Evolutionary conservation across 2,888 invertebrate species (phyloP).

Genomic region (Leptopilina myrica): DNA sequence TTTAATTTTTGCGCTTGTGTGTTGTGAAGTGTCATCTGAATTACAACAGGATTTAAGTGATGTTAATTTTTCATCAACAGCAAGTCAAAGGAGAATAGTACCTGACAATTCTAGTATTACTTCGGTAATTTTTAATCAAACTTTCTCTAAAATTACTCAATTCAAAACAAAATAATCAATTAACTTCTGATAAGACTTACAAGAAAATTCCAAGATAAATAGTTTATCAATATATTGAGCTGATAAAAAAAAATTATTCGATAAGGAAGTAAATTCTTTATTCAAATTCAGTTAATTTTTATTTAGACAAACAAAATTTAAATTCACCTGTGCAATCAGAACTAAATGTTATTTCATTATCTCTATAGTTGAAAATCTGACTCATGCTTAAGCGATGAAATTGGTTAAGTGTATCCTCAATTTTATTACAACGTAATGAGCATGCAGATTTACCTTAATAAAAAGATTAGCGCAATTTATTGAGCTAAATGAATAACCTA

Average conservation of each 20-base stretch:
- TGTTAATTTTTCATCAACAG: constrained; percentile 55
- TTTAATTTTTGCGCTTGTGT: constrained; percentile 25
- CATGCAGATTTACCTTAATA: constrained; percentile 30
- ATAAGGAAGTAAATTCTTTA: background rate
- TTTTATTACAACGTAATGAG: constrained; percentile 10
- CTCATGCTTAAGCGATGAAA: constrained; percentile 16
- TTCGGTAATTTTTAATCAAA: background rate
- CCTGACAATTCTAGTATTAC: constrained; percentile 1
- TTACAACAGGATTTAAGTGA: constrained; percentile 48
- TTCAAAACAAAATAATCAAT: background rate
- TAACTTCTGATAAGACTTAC: background rate
- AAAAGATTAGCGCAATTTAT: constrained; percentile 29
- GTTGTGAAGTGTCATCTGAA: constrained; percentile 9
- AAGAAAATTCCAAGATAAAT: background rate
- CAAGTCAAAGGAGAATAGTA: background rate
- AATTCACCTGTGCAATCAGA: background rate
- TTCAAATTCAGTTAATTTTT: background rate
- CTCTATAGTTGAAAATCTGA: constrained; percentile 12
- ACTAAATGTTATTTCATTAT: constrained; percentile 2
- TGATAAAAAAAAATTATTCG: too few species aligned
- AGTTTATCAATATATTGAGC: background rate
- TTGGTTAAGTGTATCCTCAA: constrained; percentile 35
- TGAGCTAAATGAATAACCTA: constrained; percentile 17
- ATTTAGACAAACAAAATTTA: background rate
- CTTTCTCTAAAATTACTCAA: background rate